A percentile compares a stretch with the other conserved stretches of the same genome.
These are phyloP conservation scores for Actinia tenebrosa DNA, from an alignment of 64 coral and sea anemone genomes.

Conservation along the genomic window DNA sequence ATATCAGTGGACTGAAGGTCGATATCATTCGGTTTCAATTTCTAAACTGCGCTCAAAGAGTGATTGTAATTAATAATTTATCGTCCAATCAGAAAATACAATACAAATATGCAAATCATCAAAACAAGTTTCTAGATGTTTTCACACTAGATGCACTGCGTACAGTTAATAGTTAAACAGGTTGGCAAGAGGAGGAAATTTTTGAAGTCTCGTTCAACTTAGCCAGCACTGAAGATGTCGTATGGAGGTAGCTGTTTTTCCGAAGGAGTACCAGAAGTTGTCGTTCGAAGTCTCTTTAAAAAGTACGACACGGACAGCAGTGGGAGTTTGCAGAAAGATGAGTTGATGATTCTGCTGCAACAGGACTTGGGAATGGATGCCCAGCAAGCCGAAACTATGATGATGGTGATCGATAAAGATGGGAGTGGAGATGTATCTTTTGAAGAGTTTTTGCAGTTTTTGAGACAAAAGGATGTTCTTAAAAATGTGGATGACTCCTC, in stretches of 20 bases:
- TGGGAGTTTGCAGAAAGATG: slow-evolving; percentile 34
- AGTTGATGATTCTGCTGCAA: slow-evolving; percentile 28
- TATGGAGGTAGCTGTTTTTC: slow-evolving; percentile 47
- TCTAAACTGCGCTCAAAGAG: neutral
- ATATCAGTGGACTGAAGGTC: neutral
- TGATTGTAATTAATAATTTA: neutral
- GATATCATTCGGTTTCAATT: neutral
- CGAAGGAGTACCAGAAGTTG: slow-evolving; percentile 49
- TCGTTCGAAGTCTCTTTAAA: slow-evolving; percentile 54
- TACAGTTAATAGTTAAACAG: neutral
- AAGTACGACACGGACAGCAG: slow-evolving; percentile 70
- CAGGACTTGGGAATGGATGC: slow-evolving; percentile 42
- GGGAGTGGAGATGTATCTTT: slow-evolving; percentile 52
- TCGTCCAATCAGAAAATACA: neutral
- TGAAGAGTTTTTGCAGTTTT: slow-evolving; percentile 59
- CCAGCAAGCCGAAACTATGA: slow-evolving; percentile 32
- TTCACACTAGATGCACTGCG: neutral
- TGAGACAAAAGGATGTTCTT: slow-evolving; percentile 41
- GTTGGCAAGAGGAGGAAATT: neutral
- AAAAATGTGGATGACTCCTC: slow-evolving; percentile 32
- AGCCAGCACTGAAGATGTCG: neutral
- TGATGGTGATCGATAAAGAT: slow-evolving; percentile 72
- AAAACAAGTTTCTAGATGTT: neutral
- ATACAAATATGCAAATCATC: neutral
- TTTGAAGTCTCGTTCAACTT: neutral